Conservation (phyloP, 2,888 invertebrate species). For the Sesamia inferens region DNA sequence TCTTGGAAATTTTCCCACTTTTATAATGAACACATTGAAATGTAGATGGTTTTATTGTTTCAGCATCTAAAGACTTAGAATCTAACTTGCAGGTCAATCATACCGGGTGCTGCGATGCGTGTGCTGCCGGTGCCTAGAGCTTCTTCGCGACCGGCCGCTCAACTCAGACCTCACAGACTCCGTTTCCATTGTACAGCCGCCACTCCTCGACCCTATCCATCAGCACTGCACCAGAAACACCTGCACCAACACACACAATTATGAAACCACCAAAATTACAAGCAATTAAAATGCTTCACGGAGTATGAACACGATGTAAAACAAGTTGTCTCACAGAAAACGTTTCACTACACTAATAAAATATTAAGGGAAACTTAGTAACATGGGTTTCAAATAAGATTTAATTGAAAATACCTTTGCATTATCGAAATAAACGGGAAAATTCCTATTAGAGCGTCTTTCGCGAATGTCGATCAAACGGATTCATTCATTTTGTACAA, state of each 20-base stretch:
- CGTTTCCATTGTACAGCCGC: constrained; percentile 93
- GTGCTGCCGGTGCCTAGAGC: constrained; percentile 91
- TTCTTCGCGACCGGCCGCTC: constrained; percentile 94
- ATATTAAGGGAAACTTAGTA: constrained; percentile 34
- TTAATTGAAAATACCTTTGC: constrained; percentile 75
- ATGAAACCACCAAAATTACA: constrained; percentile 77
- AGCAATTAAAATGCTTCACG: constrained; percentile 86
- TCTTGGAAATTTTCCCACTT: background rate
- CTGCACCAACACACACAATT: constrained; percentile 77
- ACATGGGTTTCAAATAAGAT: constrained; percentile 39
- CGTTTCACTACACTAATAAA: constrained; percentile 32
- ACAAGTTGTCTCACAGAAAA: constrained; percentile 66
- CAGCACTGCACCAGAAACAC: constrained; percentile 73
- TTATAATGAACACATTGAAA: constrained; percentile 5
- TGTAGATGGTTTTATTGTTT: background rate
- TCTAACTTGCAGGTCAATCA: constrained; percentile 62
- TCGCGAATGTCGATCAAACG: constrained; percentile 76
- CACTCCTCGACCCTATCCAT: constrained; percentile 78
- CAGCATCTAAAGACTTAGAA: constrained; percentile 24
- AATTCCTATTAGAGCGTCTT: constrained; percentile 81
- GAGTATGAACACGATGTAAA: constrained; percentile 72
- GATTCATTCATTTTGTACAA: constrained; percentile 79
- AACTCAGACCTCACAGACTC: constrained; percentile 98
- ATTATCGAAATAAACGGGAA: constrained; percentile 76
- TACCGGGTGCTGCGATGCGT: constrained; percentile 92